Base-by-base conservation (phyloP, 2,888 invertebrate genomes). In the Tubulanus polymorphus region DNA sequence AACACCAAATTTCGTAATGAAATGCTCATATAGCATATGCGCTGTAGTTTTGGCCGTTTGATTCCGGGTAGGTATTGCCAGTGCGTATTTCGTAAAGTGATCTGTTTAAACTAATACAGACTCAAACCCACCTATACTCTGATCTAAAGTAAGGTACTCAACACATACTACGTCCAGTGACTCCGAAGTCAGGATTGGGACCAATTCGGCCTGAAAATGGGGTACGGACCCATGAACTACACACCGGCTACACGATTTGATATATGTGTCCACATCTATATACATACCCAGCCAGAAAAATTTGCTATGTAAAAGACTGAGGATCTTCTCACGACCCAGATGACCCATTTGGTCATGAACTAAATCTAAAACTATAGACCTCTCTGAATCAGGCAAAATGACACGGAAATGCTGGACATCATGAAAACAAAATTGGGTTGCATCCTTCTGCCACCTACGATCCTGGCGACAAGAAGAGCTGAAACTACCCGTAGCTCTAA, bases 61-160 rank as follows among this genome's bases (percentile, higher is more conserved):
- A 15, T 57, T 51, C 48, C 32, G 46, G 12, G 48, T 48, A 1
- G 57, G 54, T 27, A 55, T 10, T 10, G 54, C 57, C 18, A 41
- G 10, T 12, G 54, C 49, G 35, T 51, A 57, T 18, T 37, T 52
- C 20, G 54, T 57, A 28, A 59, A 57, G 12, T 41, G 41, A 35
- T 59, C 54, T 15, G 56, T 57, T 15, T 54, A 30, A 3, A 63
- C 57, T 18, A 63, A 30, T n/a, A 60, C 50, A 29, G 55, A 50
- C 20, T 54, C 55, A 28, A 45, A 37, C 6, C 63, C 60, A 27
- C 54, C 55, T n/a, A 48, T 61, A 1, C 55, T 35, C 28, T 20
- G n/a, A 25, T 63, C 61, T 8, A 60, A 48, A 3, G 46, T 37
- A 8, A 55, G 23, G 29, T 27, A 59, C 37, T 59, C 59, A 12